Conservation (phyloP, 2,797 vertebrate genomes). For the Enteromius paludinosus region DNA sequence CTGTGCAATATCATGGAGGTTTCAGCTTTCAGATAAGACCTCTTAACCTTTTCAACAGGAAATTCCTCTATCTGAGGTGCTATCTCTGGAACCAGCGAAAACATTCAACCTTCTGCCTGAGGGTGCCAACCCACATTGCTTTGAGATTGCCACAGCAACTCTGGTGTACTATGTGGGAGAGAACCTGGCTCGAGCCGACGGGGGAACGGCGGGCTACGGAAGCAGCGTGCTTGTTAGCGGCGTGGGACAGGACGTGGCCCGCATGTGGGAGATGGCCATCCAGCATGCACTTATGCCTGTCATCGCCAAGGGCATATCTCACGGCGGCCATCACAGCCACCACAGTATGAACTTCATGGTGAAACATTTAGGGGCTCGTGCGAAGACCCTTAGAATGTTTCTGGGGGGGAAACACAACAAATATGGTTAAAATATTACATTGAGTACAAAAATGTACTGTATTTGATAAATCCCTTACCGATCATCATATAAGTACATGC, state of each 20-base stretch:
- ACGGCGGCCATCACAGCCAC: constrained; percentile 77
- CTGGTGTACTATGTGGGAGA: constrained; percentile 94
- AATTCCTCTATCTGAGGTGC: constrained; percentile 94
- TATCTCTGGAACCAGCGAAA: constrained; percentile 90
- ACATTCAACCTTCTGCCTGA: constrained; percentile 82
- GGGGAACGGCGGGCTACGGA: constrained; percentile 69
- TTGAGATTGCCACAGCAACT: constrained; percentile 91
- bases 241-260: constrained; percentile 86
- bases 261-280: constrained; percentile 96
- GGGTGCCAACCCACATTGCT: constrained; percentile 90
- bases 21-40: constrained; percentile 29
- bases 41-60: constrained; percentile 78
- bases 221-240: constrained; percentile 85
- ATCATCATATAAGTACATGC: neutral
- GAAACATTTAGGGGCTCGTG: constrained; percentile 31
- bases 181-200: constrained; percentile 76
- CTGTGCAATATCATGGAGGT: constrained; percentile 20
- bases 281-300: constrained; percentile 96
- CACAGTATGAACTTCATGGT: constrained; percentile 84
- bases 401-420: neutral
- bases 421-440: neutral
- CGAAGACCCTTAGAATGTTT: neutral
- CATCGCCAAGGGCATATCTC: constrained; percentile 87
- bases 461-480: neutral
- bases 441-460: neutral